Base-by-base conservation (phyloP, 2,797 vertebrate species). In the Molossus molossus region DNA sequence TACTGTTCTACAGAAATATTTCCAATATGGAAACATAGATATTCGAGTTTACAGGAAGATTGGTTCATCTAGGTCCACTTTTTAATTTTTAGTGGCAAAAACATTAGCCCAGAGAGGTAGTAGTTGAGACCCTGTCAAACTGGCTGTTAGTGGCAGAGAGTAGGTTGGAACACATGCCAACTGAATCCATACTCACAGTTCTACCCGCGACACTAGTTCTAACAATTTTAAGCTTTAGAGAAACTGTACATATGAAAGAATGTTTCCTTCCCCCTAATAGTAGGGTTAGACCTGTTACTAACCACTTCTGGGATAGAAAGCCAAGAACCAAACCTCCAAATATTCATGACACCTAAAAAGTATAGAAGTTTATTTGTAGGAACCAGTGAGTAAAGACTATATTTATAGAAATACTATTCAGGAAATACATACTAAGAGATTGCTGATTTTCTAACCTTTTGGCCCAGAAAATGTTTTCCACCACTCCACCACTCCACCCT, bases 191-290 rank as follows among this genome's bases (percentile, higher is more conserved):
- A 27, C 10, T 40, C 29, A 29, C 6, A 8, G 48, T 33, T 86
- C 7, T 79, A 50, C 20, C 18, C 3, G 27, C 8, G 8, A 17
- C 0, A 50, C n/a, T 6, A 64, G 65, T 58, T 40, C 29, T 84
- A 88, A 93, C 27, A 57, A 17, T 76, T 89, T 33, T 57, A 72
- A 86, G 88, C 53, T 80, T 87, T n/a, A 86, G 29, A 77, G 50
- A 92, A 93, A 90, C 29, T 76, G 27, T 37, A 29, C 17, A 79
- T 13, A 23, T 15, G 33, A 75, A 95, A 77, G 8, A 87, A 65
- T 11, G 7, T 1, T 50, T 5, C 10, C n/a, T 3, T 64, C 5
- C 3, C 9, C 11, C 11, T 7, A 69, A 69, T 84, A 5, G 1
- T 25, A 77, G 29, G 7, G 25, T 0, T 53, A 70, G 4, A 73